A percentile compares a stretch with the other conserved stretches of the same genome.
Evolutionary conservation across 2,888 invertebrate species (phyloP).

Genomic region (Helicoverpa assulta): DNA sequence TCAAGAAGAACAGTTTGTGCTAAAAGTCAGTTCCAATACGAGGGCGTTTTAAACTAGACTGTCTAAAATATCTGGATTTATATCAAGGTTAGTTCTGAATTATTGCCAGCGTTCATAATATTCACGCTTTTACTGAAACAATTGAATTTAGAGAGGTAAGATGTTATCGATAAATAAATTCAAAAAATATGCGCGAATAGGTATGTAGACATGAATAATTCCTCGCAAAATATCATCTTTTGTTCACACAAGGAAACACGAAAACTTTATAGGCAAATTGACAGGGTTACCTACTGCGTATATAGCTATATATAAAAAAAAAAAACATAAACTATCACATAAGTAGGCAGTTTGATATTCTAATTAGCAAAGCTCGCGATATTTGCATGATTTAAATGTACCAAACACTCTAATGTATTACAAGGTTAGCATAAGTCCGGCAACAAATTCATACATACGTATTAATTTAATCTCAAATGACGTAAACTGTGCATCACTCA

Average conservation of each 20-base stretch:
- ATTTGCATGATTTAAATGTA: constrained; percentile 33
- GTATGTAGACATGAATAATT: too few species aligned
- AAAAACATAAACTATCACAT: background rate
- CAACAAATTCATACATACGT: constrained; percentile 35
- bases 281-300: too few species aligned
- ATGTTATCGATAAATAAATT: too few species aligned
- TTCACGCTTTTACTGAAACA: too few species aligned
- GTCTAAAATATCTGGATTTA: constrained; percentile 17
- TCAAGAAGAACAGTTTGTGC: constrained; percentile 21
- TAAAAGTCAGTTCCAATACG: constrained; percentile 4
- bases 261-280: too few species aligned
- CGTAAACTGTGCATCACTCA: constrained; percentile 53
- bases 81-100: constrained; percentile 26
- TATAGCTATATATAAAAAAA: background rate
- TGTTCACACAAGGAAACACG: too few species aligned
- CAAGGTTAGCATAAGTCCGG: constrained; percentile 57
- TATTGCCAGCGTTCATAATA: too few species aligned
- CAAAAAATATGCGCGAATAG: too few species aligned
- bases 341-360: constrained; percentile 33
- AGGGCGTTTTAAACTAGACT: constrained; percentile 9
- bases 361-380: constrained; percentile 27
- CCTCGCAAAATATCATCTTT: too few species aligned
- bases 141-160: too few species aligned
- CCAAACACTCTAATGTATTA: constrained; percentile 40
- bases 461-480: constrained; percentile 48